These are phyloP conservation scores for Eupeodes luniger DNA, from an alignment of 2,888 invertebrate species.

Conservation along the genomic window DNA sequence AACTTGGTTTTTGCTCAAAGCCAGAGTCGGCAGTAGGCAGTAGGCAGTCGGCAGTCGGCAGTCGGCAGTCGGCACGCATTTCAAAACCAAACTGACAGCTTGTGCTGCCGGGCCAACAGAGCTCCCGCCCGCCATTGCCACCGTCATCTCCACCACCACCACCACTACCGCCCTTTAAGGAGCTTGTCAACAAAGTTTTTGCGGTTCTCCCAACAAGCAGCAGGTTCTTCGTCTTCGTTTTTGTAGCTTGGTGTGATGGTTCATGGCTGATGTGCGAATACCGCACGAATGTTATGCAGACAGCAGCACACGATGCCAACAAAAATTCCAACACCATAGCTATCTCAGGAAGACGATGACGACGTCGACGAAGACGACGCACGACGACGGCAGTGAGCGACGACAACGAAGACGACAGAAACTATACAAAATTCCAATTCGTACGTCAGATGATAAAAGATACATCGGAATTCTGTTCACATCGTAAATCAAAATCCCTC, in stretches of 20 bases:
- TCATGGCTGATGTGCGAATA: neutral
- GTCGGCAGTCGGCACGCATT: constrained; percentile 12
- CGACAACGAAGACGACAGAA: constrained; percentile 11
- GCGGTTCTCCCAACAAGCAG: constrained; percentile 8
- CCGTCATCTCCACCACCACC: neutral
- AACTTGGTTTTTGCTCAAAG: neutral
- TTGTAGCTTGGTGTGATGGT: neutral
- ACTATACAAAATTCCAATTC: constrained; percentile 49
- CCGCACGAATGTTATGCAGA: neutral
- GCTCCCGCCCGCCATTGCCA: too few relatives aligned
- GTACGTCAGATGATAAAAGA: constrained; percentile 40
- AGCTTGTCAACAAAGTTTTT: constrained; percentile 70
- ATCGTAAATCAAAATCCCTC: constrained; percentile 48
- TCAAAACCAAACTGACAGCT: constrained; percentile 30
- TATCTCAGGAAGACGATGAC: neutral
- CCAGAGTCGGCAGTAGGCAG: neutral
- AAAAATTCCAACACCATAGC: constrained; percentile 11
- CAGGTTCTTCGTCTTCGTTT: neutral
- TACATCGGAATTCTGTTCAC: constrained; percentile 55
- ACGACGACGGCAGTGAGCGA: too few relatives aligned
- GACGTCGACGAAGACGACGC: too few relatives aligned
- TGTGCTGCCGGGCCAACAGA: neutral
- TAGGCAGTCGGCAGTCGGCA: too few relatives aligned
- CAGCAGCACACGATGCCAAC: neutral
- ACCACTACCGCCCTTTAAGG: constrained; percentile 28